These are phyloP conservation scores for Bothrops jararaca DNA, from an alignment of 2,113 vertebrate genomes.

Conservation along the genomic window DNA sequence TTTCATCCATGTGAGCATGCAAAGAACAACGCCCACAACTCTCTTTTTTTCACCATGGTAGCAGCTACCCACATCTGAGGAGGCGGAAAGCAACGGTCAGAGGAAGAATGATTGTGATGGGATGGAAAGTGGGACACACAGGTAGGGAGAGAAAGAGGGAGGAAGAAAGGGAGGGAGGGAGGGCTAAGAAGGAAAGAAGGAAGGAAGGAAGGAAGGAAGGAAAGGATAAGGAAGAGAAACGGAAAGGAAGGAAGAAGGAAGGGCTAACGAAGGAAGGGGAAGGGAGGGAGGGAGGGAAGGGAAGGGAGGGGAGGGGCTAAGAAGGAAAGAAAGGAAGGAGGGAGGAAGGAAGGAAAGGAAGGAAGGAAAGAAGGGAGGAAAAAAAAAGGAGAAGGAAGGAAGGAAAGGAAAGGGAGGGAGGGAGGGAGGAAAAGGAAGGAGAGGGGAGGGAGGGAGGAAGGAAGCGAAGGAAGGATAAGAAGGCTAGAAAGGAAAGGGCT, in stretches of 20 bases:
- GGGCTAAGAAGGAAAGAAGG: not conserved
- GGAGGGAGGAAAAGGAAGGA: not conserved
- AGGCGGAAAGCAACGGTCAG: not conserved
- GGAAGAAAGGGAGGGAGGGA: not conserved
- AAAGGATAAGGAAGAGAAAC: no score
- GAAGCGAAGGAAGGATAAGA: not conserved
- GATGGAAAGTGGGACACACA: not conserved
- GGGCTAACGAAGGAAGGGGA: not conserved
- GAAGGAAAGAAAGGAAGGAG: not conserved
- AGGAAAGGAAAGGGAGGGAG: not conserved
- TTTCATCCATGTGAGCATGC: conserved; percentile 61
- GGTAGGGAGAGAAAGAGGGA: not conserved
- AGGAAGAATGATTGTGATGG: not conserved
- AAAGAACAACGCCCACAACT: conserved; percentile 68
- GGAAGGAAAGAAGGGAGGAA: not conserved
- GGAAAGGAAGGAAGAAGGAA: not conserved
- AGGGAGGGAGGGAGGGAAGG: not conserved
- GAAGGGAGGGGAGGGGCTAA: no score
- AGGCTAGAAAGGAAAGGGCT: no score
- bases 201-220: no score
- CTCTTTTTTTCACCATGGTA: conserved; percentile 60
- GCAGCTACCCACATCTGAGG: conserved; percentile 70
- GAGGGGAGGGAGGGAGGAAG: not conserved
- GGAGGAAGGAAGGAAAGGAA: no score
- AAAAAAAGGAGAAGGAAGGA: no score